These are phyloP conservation scores for Aleiodes leptofemur DNA, from an alignment of 2,888 invertebrate genomes.

Conservation along the genomic window DNA sequence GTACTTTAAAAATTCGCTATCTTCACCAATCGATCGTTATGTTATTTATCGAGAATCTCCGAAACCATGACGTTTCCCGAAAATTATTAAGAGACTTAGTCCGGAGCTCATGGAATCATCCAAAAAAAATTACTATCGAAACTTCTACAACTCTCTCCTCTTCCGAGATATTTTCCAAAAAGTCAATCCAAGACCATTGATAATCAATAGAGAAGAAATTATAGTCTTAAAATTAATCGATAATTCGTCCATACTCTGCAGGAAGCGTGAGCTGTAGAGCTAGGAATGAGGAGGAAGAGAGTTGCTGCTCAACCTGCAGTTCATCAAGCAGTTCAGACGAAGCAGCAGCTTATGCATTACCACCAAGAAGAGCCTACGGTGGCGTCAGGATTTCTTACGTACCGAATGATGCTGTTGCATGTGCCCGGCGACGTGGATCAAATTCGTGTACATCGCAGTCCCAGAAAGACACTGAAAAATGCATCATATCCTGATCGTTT, in stretches of 20 bases:
- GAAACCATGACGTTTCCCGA: too few species aligned
- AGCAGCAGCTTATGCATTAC: conserved; percentile 90
- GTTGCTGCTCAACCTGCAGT: conserved; percentile 92
- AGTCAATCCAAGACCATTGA: not conserved
- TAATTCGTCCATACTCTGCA: conserved; percentile 33
- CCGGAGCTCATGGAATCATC: too few species aligned
- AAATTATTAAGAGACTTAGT: too few species aligned
- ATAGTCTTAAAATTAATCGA: not conserved
- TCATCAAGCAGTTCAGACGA: conserved; percentile 91
- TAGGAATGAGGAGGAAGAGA: conserved; percentile 78
- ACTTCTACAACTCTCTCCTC: too few species aligned
- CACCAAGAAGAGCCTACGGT: conserved; percentile 88
- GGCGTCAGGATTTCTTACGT: conserved; percentile 95
- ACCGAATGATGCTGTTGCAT: conserved; percentile 92
- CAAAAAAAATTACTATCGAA: too few species aligned
- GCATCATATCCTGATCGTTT: conserved; percentile 88
- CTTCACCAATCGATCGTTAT: too few species aligned
- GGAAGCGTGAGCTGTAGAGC: conserved; percentile 75
- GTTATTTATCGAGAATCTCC: too few species aligned
- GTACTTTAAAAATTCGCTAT: too few species aligned
- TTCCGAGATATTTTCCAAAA: too few species aligned
- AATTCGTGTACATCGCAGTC: conserved; percentile 61
- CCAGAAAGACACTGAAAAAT: conserved; percentile 86
- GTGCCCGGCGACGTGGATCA: conserved; percentile 82
- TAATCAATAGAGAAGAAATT: not conserved